These are phyloP conservation scores for Eupithecia insigniata DNA, from an alignment of 2,888 invertebrate genomes.

Conservation along the genomic window DNA sequence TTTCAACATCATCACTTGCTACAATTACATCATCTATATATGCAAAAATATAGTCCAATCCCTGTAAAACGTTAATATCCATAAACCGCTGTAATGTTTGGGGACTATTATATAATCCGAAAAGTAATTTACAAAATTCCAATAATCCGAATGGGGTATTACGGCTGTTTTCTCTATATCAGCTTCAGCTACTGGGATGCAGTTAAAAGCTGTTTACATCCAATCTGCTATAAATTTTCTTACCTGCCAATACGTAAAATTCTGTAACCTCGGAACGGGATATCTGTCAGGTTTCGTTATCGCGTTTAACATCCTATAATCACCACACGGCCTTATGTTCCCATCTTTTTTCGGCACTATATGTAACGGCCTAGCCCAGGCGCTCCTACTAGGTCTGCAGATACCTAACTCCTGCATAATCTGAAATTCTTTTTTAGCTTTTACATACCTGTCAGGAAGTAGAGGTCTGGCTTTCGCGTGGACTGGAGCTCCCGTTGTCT, in stretches of 20 bases:
- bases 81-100: conserved; percentile 42
- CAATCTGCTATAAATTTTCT: conserved; percentile 11
- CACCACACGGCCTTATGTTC: too few relatives aligned
- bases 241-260: conserved; percentile 6
- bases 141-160: conserved; percentile 22
- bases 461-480: too few relatives aligned
- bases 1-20: conserved; percentile 24
- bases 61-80: conserved; percentile 32
- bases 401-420: too few relatives aligned
- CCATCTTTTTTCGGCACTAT: too few relatives aligned
- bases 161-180: conserved; percentile 29
- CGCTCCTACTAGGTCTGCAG: too few relatives aligned
- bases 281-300: too few relatives aligned
- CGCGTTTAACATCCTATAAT: too few relatives aligned
- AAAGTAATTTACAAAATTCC: conserved; percentile 24
- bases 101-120: conserved; percentile 29
- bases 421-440: too few relatives aligned
- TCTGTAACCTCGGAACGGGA: too few relatives aligned
- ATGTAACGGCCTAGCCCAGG: too few relatives aligned
- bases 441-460: too few relatives aligned
- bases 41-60: conserved; percentile 36
- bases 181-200: conserved; percentile 4
- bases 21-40: conserved; percentile 57
- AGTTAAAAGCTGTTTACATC: conserved; percentile 30
- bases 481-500: too few relatives aligned